phyloP scores from a whole-genome alignment of 2,113 vertebrate species.

The mouse (Mus musculus) region GRCm39 chr10:15194501-15195000 shows the following conservation, averaged over 20 bases:
- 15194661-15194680: neutral
- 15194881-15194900: neutral
- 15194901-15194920: neutral
- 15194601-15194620: neutral
- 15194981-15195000: neutral
- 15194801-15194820: neutral
- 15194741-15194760: neutral
- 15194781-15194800: neutral
- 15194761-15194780: neutral
- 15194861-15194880: neutral
- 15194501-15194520: neutral
- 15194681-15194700: neutral
- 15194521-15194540: neutral
- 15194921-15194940: neutral
- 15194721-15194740: accelerated
- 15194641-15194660: neutral
- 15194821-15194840: neutral
- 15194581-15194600: neutral
- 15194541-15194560: neutral
- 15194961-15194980: neutral
- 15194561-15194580: neutral
- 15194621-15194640: neutral
- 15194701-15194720: neutral
- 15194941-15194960: neutral
- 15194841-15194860: neutral